phyloP scores from a whole-genome alignment of 2,888 invertebrate species.

The Galeopsomyia nigrocyanea region DNA sequence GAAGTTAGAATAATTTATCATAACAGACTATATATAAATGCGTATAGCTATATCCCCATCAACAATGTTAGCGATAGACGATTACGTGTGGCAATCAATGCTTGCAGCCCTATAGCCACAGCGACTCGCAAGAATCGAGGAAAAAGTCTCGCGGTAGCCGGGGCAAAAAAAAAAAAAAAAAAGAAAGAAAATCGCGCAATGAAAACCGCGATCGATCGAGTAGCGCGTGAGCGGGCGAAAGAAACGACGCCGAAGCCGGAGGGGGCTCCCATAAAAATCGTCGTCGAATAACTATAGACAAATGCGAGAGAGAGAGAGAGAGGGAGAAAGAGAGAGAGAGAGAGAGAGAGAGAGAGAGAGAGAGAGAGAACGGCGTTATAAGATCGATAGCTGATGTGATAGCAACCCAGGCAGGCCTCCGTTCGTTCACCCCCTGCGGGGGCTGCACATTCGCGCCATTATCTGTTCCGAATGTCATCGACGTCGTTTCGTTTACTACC shows the following conservation, averaged over 20 bases:
- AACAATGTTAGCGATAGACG: too few relatives aligned
- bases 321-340: slow-evolving; percentile 35
- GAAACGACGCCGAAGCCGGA: slow-evolving; percentile 12
- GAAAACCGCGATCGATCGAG: too few relatives aligned
- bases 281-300: slow-evolving; percentile 33
- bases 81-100: too few relatives aligned
- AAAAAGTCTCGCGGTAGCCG: not conserved
- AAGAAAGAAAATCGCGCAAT: too few relatives aligned
- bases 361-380: slow-evolving; percentile 62
- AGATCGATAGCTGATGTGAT: slow-evolving; percentile 70
- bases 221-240: slow-evolving; percentile 1
- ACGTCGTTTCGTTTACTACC: slow-evolving; percentile 67
- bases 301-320: slow-evolving; percentile 15
- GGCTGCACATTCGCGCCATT: slow-evolving; percentile 66
- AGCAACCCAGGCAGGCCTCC: slow-evolving; percentile 62
- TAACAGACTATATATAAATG: too few relatives aligned
- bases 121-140: slow-evolving; percentile 1
- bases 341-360: slow-evolving; percentile 44
- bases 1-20: too few relatives aligned
- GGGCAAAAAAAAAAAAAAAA: not conserved
- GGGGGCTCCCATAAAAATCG: slow-evolving; percentile 23
- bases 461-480: slow-evolving; percentile 69
- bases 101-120: not conserved
- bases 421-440: slow-evolving; percentile 68
- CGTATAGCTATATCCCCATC: too few relatives aligned